A percentile compares a stretch with the other conserved stretches of the same genome.
Conservation (phyloP, 2,888 invertebrate genomes). For the Hipparchia semele region DNA sequence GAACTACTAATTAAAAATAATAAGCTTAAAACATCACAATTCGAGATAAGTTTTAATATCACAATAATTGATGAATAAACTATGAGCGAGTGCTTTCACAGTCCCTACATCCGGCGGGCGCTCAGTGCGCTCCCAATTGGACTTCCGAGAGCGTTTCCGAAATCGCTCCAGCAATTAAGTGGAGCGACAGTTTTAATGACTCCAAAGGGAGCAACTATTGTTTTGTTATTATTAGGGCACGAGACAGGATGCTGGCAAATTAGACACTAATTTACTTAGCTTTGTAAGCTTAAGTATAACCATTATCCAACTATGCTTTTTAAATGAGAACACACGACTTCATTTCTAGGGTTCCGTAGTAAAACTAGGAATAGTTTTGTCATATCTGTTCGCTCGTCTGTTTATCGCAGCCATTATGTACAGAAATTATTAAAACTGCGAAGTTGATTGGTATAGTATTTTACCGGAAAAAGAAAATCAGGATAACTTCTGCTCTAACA, state of each 20-base stretch:
- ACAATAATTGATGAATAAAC: slow-evolving; percentile 34
- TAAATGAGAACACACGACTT: slow-evolving; percentile 25
- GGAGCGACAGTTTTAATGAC: slow-evolving; percentile 68
- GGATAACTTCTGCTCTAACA: too few species aligned
- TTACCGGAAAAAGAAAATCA: too few species aligned
- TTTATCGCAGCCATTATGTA: too few species aligned
- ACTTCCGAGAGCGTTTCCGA: slow-evolving; percentile 81
- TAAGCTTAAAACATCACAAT: not conserved
- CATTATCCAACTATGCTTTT: slow-evolving; percentile 32
- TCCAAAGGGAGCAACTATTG: slow-evolving; percentile 72
- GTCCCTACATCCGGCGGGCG: slow-evolving; percentile 71
- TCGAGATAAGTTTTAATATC: slow-evolving; percentile 12
- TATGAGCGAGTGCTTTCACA: slow-evolving; percentile 68
- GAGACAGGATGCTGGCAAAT: slow-evolving; percentile 81
- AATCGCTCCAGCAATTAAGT: slow-evolving; percentile 63
- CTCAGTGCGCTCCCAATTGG: slow-evolving; percentile 76
- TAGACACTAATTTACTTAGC: slow-evolving; percentile 72
- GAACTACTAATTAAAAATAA: not conserved
- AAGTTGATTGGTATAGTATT: too few species aligned
- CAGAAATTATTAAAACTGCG: too few species aligned
- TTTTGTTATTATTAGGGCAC: slow-evolving; percentile 80
- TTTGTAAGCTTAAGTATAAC: slow-evolving; percentile 56
- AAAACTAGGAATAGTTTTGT: too few species aligned
- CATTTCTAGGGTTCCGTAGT: not conserved
- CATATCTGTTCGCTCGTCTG: too few species aligned